phyloP scores from a whole-genome alignment of 2,797 vertebrate species.

The Semaprochilodus insignis region DNA sequence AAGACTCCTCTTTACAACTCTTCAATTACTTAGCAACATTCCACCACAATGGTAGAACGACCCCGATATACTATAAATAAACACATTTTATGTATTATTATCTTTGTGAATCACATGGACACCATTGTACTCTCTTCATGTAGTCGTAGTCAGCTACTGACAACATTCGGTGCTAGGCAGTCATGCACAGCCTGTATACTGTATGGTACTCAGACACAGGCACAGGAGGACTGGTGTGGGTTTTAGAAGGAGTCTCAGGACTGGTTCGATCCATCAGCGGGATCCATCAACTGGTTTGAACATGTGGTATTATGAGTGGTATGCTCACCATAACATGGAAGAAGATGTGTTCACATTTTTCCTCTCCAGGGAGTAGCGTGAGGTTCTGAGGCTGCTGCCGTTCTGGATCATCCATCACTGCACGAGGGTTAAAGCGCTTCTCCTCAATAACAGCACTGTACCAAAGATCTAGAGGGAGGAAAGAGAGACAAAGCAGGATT shows the following conservation, averaged over 20 bases:
- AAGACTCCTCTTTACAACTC: too few relatives aligned
- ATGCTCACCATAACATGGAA: slow-evolving; percentile 93
- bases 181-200: too few relatives aligned
- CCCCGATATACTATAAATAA: neutral
- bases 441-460: slow-evolving; percentile 90
- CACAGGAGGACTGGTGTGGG: too few relatives aligned
- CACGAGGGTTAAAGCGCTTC: slow-evolving; percentile 90
- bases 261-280: too few relatives aligned
- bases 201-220: too few relatives aligned
- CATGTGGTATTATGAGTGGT: neutral
- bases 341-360: slow-evolving; percentile 84
- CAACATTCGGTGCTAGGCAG: too few relatives aligned
- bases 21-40: too few relatives aligned
- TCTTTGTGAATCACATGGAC: neutral
- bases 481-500: neutral
- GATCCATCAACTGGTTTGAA: neutral
- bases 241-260: too few relatives aligned
- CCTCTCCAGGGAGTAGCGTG: slow-evolving; percentile 75
- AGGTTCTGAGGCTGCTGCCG: slow-evolving; percentile 77
- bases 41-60: too few relatives aligned
- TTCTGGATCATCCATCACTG: slow-evolving; percentile 86
- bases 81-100: neutral
- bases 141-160: neutral
- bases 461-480: slow-evolving; percentile 70
- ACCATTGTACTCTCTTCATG: neutral